Evolutionary conservation across 1,140 invertebrate species (phyloP).

Genomic region (Lanistes nyassanus): DNA sequence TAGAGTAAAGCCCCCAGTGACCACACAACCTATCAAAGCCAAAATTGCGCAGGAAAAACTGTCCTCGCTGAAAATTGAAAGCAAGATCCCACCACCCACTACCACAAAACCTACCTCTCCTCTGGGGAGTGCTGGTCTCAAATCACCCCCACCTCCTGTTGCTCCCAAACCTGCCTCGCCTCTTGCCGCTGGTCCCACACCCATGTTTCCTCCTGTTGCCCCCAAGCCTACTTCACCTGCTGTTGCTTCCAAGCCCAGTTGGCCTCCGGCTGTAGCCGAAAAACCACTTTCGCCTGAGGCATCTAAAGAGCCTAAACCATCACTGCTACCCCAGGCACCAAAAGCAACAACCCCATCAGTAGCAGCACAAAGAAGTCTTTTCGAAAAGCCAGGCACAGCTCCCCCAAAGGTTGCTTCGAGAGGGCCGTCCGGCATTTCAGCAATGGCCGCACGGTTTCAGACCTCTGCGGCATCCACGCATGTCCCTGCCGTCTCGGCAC

Average conservation of each 20-base stretch:
- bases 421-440: conserved; percentile 5
- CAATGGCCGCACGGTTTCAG: conserved; percentile 26
- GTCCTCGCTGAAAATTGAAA: conserved; percentile 12
- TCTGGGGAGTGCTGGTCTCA: neutral
- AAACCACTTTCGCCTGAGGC: neutral
- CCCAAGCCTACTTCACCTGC: conserved; percentile 21
- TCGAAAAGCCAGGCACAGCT: conserved; percentile 27
- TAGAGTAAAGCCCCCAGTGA: neutral
- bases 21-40: neutral
- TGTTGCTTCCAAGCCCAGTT: neutral
- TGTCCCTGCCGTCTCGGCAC: neutral
- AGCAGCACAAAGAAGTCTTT: conserved; percentile 19
- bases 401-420: conserved; percentile 10
- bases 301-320: neutral
- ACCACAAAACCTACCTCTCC: conserved; percentile 11
- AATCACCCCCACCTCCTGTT: conserved; percentile 10
- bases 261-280: no score
- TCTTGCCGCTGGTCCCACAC: neutral
- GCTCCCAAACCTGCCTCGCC: conserved; percentile 23
- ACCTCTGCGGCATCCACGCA: neutral
- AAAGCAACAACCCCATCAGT: conserved; percentile 2
- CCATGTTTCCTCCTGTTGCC: neutral
- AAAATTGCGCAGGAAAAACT: conserved; percentile 7
- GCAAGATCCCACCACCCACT: neutral
- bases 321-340: neutral